These are phyloP conservation scores for Pasiphila rectangulata DNA, from an alignment of 2,888 invertebrate species.

Conservation along the genomic window DNA sequence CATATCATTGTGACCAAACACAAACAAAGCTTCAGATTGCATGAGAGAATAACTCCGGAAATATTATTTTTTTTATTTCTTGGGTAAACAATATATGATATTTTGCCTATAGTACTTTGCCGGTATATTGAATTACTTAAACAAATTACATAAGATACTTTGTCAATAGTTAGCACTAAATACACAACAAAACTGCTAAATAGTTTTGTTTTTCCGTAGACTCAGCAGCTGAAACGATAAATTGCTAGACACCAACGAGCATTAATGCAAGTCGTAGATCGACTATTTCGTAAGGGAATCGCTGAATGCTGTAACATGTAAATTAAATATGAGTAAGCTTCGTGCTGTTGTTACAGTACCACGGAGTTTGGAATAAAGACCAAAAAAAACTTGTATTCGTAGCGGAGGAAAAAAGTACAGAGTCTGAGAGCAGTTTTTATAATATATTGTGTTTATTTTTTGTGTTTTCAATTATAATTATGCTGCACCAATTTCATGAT, in stretches of 20 bases:
- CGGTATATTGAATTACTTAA: too few relatives aligned
- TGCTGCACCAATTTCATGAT: too few relatives aligned
- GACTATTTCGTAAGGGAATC: neutral
- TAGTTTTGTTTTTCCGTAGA: constrained; percentile 3
- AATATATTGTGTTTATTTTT: too few relatives aligned
- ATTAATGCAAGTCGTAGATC: neutral
- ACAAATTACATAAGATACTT: constrained; percentile 16
- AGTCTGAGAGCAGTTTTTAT: too few relatives aligned
- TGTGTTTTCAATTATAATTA: too few relatives aligned
- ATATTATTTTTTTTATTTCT: too few relatives aligned
- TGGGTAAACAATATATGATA: too few relatives aligned
- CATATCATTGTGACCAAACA: constrained; percentile 25
- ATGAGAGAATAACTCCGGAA: constrained; percentile 10
- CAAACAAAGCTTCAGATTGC: constrained; percentile 26
- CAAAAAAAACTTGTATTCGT: too few relatives aligned
- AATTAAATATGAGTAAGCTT: too few relatives aligned
- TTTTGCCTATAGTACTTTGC: too few relatives aligned
- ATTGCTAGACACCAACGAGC: neutral
- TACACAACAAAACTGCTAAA: neutral
- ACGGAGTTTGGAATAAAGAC: neutral
- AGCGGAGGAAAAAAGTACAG: too few relatives aligned
- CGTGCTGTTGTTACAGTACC: neutral
- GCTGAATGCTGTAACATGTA: neutral
- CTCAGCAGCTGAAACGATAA: constrained; percentile 13
- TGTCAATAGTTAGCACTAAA: too few relatives aligned